Evolutionary conservation across 2,797 vertebrate genomes (phyloP), one percentile per base, ranked within the genome.

Genomic region (Mormyrus proboscirostris): DNA sequence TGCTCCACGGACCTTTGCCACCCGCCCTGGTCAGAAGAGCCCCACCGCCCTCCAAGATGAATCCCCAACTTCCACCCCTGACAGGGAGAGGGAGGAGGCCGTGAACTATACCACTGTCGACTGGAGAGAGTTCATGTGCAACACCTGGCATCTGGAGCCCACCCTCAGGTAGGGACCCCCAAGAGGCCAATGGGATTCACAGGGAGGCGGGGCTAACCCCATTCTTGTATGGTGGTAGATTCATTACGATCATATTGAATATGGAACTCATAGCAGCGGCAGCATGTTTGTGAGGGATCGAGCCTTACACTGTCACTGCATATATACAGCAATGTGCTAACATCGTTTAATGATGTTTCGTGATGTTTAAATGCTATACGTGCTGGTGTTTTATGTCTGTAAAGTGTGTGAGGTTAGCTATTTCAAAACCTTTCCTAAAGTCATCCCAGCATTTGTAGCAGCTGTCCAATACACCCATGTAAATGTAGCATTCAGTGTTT

Each of bases 121-220:
- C 94, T 99, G 98, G 98, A 97, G 99, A 93, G 99, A 99, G 93
- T 99, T 99, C 91, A 96, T 98, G 95, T 99, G 99, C 93, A 99
- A 99, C 95, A 99, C 99, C 2, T 99, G 99, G 98, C 99, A 99
- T 94, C 93, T 99, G 93, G 98, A 99, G 90, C 99, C 99, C 2
- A 99, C 99, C 0, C 97, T 99, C 88, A 96, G 98, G 98, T 98
- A 92, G 93, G 92, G 41, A 9, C 29, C 49, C 85, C 14, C 51
- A 38, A 16, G 51, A 14, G 29, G 25, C 25, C 16, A 9, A 44
- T 44, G 16, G 44, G 47, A 25, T 25, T n/a, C 10, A 22, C 12
- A 22, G 6, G 51, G 22, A 29, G 29, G 50, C 12, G 2, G 85
- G 6, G 51, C 25, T 3, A 86, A 1, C 25, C 29, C 55, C 29